Conservation (phyloP, 2,888 invertebrate genomes). For the Chymomyza procnemis region DNA sequence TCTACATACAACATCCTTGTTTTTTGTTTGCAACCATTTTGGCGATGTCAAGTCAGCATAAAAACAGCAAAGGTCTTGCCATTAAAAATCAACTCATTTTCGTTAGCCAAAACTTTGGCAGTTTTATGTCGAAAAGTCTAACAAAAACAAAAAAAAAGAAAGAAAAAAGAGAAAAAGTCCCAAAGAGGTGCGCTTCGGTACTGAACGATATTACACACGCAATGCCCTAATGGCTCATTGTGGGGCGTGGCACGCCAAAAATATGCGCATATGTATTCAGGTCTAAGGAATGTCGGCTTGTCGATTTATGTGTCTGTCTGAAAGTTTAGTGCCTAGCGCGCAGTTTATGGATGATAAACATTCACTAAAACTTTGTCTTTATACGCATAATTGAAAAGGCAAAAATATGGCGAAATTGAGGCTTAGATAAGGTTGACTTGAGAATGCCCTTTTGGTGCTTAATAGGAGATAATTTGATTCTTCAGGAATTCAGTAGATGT, state of each 20-base stretch:
- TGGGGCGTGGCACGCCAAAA: not conserved
- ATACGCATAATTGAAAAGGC: slow-evolving; percentile 49
- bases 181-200: not conserved
- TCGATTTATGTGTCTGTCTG: not conserved
- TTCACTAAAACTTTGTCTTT: slow-evolving; percentile 40
- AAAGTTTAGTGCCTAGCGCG: slow-evolving; percentile 34
- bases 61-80: not conserved
- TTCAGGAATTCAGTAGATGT: too few relatives aligned
- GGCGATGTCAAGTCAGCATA: too few relatives aligned
- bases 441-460: too few relatives aligned
- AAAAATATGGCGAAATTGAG: not conserved
- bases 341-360: slow-evolving; percentile 46
- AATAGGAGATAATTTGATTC: too few relatives aligned
- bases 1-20: too few relatives aligned
- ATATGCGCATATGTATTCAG: not conserved
- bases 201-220: not conserved
- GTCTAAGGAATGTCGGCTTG: not conserved
- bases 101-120: not conserved
- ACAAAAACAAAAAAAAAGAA: too few relatives aligned
- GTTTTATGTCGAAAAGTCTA: not conserved
- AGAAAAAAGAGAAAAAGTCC: not conserved
- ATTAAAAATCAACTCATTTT: not conserved
- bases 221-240: not conserved
- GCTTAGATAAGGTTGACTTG: not conserved
- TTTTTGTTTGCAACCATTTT: too few relatives aligned